These are phyloP conservation scores for Cryptotis parvus DNA, from an alignment of 2,113 vertebrate genomes.

Conservation along the genomic window DNA sequence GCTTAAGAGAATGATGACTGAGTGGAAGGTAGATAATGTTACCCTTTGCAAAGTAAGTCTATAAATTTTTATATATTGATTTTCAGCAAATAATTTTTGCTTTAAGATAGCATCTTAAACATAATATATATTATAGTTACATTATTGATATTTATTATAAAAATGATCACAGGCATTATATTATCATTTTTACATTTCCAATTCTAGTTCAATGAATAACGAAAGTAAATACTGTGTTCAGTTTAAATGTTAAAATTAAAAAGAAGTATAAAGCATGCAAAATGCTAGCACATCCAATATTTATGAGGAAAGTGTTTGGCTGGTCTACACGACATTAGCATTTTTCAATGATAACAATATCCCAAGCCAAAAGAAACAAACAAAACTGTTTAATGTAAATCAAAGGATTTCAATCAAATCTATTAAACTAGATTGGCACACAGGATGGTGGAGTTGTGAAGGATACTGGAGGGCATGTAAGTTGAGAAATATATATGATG, in stretches of 20 bases:
- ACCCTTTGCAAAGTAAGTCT: constrained; percentile 82
- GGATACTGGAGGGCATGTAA: background rate
- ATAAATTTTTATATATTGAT: constrained; percentile 80
- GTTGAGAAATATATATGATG: background rate
- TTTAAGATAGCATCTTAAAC: constrained; percentile 57
- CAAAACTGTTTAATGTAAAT: constrained; percentile 66
- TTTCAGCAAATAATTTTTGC: constrained; percentile 81
- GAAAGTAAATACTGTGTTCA: constrained; percentile 57
- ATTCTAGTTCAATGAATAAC: constrained; percentile 46
- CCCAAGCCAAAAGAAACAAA: constrained; percentile 67
- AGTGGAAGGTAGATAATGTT: constrained; percentile 81
- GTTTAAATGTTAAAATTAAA: constrained; percentile 72
- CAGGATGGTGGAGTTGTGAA: background rate
- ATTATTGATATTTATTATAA: constrained; percentile 56
- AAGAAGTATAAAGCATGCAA: constrained; percentile 55
- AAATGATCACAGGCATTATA: constrained; percentile 50
- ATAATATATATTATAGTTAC: constrained; percentile 48
- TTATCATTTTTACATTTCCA: constrained; percentile 46
- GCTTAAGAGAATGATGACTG: constrained; percentile 79
- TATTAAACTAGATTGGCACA: constrained; percentile 62
- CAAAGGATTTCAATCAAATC: constrained; percentile 51
- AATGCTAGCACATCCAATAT: constrained; percentile 55
- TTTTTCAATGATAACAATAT: constrained; percentile 65
- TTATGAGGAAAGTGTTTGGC: constrained; percentile 65
- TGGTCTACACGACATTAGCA: constrained; percentile 63